Conservation (phyloP, 2,113 vertebrate species). For the Anhinga rufa region DNA sequence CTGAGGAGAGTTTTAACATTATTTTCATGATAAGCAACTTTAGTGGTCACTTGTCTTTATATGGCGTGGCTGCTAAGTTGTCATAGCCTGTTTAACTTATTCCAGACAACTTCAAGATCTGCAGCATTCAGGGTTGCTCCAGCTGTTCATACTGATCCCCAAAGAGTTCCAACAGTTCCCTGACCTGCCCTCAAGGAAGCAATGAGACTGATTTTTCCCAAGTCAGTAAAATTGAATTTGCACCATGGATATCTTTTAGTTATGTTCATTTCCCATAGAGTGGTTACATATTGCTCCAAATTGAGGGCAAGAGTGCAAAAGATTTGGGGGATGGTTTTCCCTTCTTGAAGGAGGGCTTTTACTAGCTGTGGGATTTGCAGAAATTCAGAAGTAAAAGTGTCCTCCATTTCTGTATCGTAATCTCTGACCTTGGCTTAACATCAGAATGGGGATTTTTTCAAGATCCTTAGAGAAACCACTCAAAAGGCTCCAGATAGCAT, state of each 20-base stretch:
- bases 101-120: neutral
- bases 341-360: neutral
- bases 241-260: neutral
- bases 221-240: neutral
- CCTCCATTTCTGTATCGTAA: neutral
- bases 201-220: neutral
- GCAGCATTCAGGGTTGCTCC: neutral
- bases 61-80: neutral
- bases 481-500: neutral
- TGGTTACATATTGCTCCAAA: neutral
- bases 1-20: neutral
- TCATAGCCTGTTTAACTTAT: neutral
- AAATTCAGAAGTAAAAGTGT: neutral
- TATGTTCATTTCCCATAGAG: neutral
- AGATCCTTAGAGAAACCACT: neutral
- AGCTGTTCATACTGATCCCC: neutral
- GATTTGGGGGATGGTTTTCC: neutral
- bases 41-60: neutral
- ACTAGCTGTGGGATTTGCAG: neutral
- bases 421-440: neutral
- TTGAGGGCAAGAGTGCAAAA: neutral
- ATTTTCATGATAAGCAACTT: neutral
- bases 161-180: neutral
- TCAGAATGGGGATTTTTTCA: neutral
- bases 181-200: neutral